Conservation (phyloP, 2,797 vertebrate species). For the Xyrichtys novacula region DNA sequence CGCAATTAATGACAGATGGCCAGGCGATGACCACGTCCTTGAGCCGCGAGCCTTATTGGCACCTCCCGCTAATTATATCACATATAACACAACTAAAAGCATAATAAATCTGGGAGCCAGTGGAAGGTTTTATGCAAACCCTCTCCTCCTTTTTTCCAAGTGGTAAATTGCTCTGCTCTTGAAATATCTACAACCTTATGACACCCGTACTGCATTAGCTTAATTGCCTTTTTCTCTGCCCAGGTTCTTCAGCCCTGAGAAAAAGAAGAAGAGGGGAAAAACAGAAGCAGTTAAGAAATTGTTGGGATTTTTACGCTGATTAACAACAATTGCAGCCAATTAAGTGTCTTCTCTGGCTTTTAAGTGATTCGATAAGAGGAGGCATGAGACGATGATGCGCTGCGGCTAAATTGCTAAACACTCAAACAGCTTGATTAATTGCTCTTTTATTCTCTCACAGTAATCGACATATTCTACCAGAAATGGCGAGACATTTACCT, state of each 20-base stretch:
- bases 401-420: conserved; percentile 45
- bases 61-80: conserved; percentile 96
- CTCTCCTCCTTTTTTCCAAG: conserved; percentile 91
- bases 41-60: conserved; percentile 92
- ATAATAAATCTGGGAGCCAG: conserved; percentile 94
- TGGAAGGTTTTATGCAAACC: conserved; percentile 93
- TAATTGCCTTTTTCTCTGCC: conserved; percentile 91
- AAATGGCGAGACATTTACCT: conserved; percentile 11
- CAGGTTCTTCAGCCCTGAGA: conserved; percentile 58
- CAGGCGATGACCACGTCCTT: conserved; percentile 91
- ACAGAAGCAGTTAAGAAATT: conserved; percentile 49
- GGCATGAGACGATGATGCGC: conserved; percentile 52
- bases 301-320: conserved; percentile 67
- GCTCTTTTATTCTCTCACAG: conserved; percentile 29
- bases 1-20: conserved; percentile 97
- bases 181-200: conserved; percentile 98
- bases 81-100: conserved; percentile 98
- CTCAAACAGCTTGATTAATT: conserved; percentile 46
- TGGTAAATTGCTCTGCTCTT: conserved; percentile 95
- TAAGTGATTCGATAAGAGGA: conserved; percentile 45
- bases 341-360: conserved; percentile 44
- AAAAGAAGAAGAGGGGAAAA: conserved; percentile 28
- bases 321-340: conserved; percentile 64
- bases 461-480: conserved; percentile 5
- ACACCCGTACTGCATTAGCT: conserved; percentile 95